These are phyloP conservation scores for Bombus pascuorum DNA, from an alignment of 1,140 invertebrate species.

Conservation along the genomic window DNA sequence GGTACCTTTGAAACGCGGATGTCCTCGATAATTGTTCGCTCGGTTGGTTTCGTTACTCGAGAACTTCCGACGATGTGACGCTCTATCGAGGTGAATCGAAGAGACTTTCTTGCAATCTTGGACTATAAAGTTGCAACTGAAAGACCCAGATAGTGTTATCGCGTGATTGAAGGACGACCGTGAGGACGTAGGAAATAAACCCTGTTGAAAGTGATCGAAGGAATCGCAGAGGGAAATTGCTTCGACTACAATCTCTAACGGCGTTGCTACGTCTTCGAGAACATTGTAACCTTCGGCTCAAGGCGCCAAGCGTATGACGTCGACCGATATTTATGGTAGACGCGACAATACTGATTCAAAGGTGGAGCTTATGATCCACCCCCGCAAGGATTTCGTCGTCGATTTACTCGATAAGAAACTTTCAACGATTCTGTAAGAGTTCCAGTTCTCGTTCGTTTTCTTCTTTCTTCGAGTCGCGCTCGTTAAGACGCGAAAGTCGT, in stretches of 20 bases:
- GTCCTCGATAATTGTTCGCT: background rate
- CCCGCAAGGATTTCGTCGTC: background rate
- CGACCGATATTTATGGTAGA: background rate
- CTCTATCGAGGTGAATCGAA: background rate
- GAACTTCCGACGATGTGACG: background rate
- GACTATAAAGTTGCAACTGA: conserved; percentile 1
- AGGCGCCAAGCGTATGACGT: background rate
- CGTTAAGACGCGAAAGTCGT: background rate
- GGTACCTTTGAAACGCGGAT: background rate
- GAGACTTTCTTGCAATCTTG: background rate
- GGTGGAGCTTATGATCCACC: background rate
- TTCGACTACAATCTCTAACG: conserved; percentile 1
- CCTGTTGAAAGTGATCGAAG: conserved; percentile 23
- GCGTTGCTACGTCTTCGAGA: conserved; percentile 11
- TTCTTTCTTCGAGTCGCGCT: no score
- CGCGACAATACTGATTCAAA: background rate
- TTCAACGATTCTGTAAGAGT: background rate
- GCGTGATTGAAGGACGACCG: background rate
- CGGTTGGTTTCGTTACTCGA: background rate
- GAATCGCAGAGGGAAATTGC: conserved; percentile 22
- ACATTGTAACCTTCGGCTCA: conserved; percentile 10
- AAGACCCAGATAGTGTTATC: background rate
- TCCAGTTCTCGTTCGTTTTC: no score
- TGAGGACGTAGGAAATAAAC: conserved; percentile 24
- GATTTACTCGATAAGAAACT: background rate